phyloP scores from a whole-genome alignment of 92 coral and sea anemone species.

The Epizoanthus stellaris region DNA sequence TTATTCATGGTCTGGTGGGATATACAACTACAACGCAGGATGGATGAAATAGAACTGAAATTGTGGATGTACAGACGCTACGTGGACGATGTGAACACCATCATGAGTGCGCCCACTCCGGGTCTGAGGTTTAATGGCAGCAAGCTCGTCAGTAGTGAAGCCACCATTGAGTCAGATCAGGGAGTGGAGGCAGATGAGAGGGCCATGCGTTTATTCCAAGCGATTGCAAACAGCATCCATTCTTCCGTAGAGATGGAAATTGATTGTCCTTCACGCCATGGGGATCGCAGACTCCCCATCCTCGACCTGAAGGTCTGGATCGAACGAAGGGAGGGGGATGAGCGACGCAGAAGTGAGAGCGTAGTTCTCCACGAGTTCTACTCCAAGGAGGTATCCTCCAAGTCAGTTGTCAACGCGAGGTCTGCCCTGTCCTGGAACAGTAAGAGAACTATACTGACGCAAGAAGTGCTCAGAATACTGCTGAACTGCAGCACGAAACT shows the following conservation, averaged over 20 bases:
- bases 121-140: constrained; percentile 41
- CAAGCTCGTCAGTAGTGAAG: constrained; percentile 19
- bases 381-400: too few relatives aligned
- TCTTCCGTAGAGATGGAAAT: constrained; percentile 22
- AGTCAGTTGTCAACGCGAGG: constrained; percentile 15
- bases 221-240: constrained; percentile 42
- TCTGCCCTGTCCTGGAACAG: constrained; percentile 38
- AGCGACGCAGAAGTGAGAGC: too few relatives aligned
- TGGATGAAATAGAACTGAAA: constrained; percentile 29
- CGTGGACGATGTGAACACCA: constrained; percentile 42
- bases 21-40: constrained; percentile 22
- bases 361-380: too few relatives aligned
- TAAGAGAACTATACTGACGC: constrained; percentile 46
- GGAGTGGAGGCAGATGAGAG: constrained; percentile 42
- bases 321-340: constrained; percentile 5
- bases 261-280: constrained; percentile 38
- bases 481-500: constrained; percentile 49
- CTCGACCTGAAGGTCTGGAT: constrained; percentile 40
- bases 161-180: constrained; percentile 10
- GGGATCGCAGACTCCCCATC: constrained; percentile 24
- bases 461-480: constrained; percentile 40
- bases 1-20: constrained; percentile 48
- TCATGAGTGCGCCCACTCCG: constrained; percentile 38
- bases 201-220: constrained; percentile 38
- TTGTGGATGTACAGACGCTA: constrained; percentile 42